A percentile compares a stretch with the other conserved stretches of the same genome.
Evolutionary conservation across 2,888 invertebrate species (phyloP).

Genomic region (Epicampocera succincta): DNA sequence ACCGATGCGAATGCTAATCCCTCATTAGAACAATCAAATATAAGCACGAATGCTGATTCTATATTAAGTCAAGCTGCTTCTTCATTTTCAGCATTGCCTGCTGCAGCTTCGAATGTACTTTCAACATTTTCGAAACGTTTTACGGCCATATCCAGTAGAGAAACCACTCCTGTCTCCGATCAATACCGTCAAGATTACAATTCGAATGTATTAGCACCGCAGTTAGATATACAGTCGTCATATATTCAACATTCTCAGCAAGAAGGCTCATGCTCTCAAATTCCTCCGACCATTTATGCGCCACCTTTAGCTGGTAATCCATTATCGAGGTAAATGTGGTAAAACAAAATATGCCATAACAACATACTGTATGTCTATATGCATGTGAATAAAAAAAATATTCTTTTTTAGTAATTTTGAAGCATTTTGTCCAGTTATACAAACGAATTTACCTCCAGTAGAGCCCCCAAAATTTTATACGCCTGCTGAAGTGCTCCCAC

Average conservation of each 20-base stretch:
- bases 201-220: slow-evolving; percentile 69
- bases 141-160: slow-evolving; percentile 73
- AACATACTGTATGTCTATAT: no score
- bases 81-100: slow-evolving; percentile 83
- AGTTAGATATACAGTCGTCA: slow-evolving; percentile 77
- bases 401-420: slow-evolving; percentile 10
- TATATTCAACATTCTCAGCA: slow-evolving; percentile 70
- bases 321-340: slow-evolving; percentile 61
- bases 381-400: no score
- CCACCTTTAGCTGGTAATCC: slow-evolving; percentile 42
- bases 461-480: slow-evolving; percentile 80
- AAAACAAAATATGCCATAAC: neutral
- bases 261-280: slow-evolving; percentile 20
- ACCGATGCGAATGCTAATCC: slow-evolving; percentile 76
- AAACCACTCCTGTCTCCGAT: slow-evolving; percentile 70
- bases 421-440: slow-evolving; percentile 28
- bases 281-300: slow-evolving; percentile 49
- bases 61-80: slow-evolving; percentile 79
- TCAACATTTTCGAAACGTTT: slow-evolving; percentile 83
- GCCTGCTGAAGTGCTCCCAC: slow-evolving; percentile 75
- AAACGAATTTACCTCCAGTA: slow-evolving; percentile 45
- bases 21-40: slow-evolving; percentile 73
- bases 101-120: slow-evolving; percentile 85
- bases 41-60: slow-evolving; percentile 73
- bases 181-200: slow-evolving; percentile 70